Evolutionary conservation across 2,888 invertebrate genomes (phyloP), one percentile per base, ranked within the genome.

Genomic region (Stegophylla sp.): DNA sequence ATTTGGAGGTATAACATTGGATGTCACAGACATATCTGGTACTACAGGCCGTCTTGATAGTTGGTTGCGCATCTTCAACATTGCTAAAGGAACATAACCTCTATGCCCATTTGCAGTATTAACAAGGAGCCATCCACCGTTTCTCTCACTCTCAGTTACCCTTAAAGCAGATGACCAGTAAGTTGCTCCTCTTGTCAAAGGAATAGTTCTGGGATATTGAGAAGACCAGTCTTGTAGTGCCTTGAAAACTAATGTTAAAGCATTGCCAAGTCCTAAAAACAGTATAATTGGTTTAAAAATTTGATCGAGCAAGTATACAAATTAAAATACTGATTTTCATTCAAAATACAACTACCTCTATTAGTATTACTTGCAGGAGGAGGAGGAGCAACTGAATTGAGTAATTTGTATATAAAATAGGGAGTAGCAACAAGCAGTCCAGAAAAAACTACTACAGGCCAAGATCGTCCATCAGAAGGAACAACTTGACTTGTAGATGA

Each of bases 401-500:
- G 51, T 59, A 96, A 90, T 86, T 92, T 93, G 88, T 94, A 93
- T 83, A 97, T 92, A 67, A 98, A 88, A 88, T 96, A 98, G 0
- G 98, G 98, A 13, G 95, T 96, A 0, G 95, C 94, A 74, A 96
- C 90, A 67, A 97, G 91, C 79, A 97, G 91, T 3, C 93, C 93
- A 85, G 97, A 90, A 88, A 98, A 97, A 84, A 96, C 89, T 3
- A 97, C 86, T 15, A 97, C 92, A 0, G 97, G 95, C 97, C 97
- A 97, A 3, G 93, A 91, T 1, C 89, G 88, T 13, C 88, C 85
- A 79, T 86, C 86, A 83, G 84, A 85, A 85, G 71, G 85, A 82
- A 87, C 83, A 56, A 87, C 84, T 28, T 85, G 85, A 64, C 86
- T 86, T 84, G 86, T 86, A 53, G 83, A 20, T 20, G 66, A 64